Evolutionary conservation across 2,113 vertebrate species (phyloP).

Genomic region (Cyphomyrus plagiostoma): DNA sequence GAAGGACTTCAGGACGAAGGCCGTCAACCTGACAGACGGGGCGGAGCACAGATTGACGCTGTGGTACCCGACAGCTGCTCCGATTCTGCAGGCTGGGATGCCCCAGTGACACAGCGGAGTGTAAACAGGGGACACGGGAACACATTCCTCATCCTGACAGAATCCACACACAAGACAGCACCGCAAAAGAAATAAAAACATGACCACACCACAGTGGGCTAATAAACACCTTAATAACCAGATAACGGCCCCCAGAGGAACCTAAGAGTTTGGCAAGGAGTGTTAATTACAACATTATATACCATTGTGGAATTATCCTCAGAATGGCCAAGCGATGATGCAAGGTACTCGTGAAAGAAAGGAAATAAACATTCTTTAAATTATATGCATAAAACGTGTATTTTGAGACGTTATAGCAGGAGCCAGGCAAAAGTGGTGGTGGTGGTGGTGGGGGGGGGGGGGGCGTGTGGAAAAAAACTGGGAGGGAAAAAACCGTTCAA

Average conservation of each 20-base stretch:
- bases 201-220: constrained; percentile 30
- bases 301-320: constrained; percentile 40
- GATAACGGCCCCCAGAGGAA: constrained; percentile 46
- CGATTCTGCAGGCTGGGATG: constrained; percentile 37
- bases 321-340: constrained; percentile 39
- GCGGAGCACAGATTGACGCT: constrained; percentile 31
- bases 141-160: constrained; percentile 25
- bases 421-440: constrained; percentile 21
- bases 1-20: constrained; percentile 90
- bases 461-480: too few relatives aligned
- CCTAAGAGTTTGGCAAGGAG: constrained; percentile 15
- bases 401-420: constrained; percentile 36
- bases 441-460: neutral
- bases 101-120: constrained; percentile 32
- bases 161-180: constrained; percentile 16
- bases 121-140: constrained; percentile 35
- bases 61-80: constrained; percentile 40
- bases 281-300: constrained; percentile 37
- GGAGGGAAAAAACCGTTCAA: too few relatives aligned
- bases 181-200: constrained; percentile 31
- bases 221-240: constrained; percentile 52
- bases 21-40: constrained; percentile 71
- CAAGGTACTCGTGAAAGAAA: constrained; percentile 36
- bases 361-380: constrained; percentile 38
- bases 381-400: constrained; percentile 37